phyloP scores from a whole-genome alignment of 2,888 invertebrate species.

The Julus scandinavius region DNA sequence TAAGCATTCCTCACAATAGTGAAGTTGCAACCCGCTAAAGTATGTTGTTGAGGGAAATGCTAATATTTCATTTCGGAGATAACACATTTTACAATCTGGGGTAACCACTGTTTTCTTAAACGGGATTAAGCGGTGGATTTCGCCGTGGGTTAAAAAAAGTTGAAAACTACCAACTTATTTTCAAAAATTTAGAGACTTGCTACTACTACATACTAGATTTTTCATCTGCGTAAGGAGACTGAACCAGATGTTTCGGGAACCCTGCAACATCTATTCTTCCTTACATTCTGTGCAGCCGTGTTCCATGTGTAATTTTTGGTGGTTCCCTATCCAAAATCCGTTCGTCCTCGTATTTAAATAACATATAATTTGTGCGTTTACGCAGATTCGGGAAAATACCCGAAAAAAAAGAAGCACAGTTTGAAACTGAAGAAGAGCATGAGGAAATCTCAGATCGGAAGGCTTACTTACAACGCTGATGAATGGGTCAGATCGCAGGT shows the following conservation, averaged over 20 bases:
- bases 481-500: conserved; percentile 58
- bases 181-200: too few relatives aligned
- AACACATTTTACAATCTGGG: too few relatives aligned
- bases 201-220: too few relatives aligned
- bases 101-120: too few relatives aligned
- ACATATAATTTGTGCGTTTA: not conserved
- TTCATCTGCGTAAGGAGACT: too few relatives aligned
- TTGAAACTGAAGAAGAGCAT: conserved; percentile 60
- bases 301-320: not conserved
- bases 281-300: not conserved
- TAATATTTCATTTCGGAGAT: too few relatives aligned
- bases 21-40: too few relatives aligned
- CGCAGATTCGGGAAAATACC: conserved; percentile 52
- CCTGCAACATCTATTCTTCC: not conserved
- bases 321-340: not conserved
- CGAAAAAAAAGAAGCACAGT: conserved; percentile 58
- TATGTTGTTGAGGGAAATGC: too few relatives aligned
- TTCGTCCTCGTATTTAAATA: not conserved
- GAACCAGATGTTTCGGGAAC: not conserved
- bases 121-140: too few relatives aligned
- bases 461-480: conserved; percentile 57
- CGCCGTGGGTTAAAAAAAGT: too few relatives aligned
- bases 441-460: conserved; percentile 57
- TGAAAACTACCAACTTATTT: too few relatives aligned
- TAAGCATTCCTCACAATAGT: too few relatives aligned